These are phyloP conservation scores for Notoglanidium macrostoma DNA, from an alignment of 2,797 vertebrate species.

Conservation along the genomic window DNA sequence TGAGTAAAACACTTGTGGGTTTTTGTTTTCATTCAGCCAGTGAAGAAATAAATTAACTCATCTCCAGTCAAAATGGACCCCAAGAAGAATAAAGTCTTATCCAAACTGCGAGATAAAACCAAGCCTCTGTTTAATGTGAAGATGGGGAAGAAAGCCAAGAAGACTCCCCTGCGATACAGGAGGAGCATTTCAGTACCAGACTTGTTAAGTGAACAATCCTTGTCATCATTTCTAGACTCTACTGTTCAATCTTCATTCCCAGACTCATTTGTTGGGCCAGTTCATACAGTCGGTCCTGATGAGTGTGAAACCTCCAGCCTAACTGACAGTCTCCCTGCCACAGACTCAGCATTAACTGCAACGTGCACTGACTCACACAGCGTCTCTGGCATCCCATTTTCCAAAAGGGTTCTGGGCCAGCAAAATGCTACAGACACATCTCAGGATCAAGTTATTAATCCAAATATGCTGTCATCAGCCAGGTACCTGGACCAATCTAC, in stretches of 20 bases:
- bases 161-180: constrained; percentile 61
- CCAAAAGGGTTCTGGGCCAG: background rate
- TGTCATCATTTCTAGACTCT: constrained; percentile 18
- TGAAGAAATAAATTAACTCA: background rate
- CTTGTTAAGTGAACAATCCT: constrained; percentile 52
- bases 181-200: constrained; percentile 79
- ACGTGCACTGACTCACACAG: background rate
- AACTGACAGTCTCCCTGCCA: constrained; percentile 18
- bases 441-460: background rate
- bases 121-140: constrained; percentile 65
- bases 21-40: constrained; percentile 9
- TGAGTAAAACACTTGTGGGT: background rate
- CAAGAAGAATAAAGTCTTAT: constrained; percentile 71
- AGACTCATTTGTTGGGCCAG: constrained; percentile 43
- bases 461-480: background rate
- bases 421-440: background rate
- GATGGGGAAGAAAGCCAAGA: constrained; percentile 63
- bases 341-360: constrained; percentile 14
- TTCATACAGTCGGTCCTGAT: constrained; percentile 15
- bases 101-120: constrained; percentile 66
- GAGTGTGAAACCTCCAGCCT: constrained; percentile 54
- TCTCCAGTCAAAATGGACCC: constrained; percentile 66
- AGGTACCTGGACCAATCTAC: background rate
- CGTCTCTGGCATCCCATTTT: background rate
- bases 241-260: constrained; percentile 2